Conservation (phyloP, 1,140 invertebrate genomes). For the Cardiocondyla obscurior region DNA sequence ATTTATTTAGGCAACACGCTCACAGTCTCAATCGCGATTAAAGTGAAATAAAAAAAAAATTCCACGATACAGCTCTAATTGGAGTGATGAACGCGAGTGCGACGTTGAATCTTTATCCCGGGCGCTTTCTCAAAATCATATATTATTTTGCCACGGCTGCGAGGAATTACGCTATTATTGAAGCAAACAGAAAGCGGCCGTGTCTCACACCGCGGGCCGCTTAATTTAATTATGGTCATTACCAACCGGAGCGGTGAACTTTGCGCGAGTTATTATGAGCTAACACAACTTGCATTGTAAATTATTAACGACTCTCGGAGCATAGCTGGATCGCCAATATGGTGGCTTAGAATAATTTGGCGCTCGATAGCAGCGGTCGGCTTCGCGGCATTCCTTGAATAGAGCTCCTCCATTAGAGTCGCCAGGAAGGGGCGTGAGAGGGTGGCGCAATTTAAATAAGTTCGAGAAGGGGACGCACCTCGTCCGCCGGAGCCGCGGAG, state of each 20-base stretch:
- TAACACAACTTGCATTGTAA: constrained; percentile 48
- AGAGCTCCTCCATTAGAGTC: background rate
- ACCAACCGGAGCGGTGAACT: constrained; percentile 17
- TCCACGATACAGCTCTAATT: background rate
- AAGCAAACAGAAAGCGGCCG: constrained; percentile 32
- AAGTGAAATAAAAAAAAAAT: background rate
- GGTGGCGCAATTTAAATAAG: constrained; percentile 75
- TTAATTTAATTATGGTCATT: constrained; percentile 52
- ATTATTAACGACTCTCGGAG: constrained; percentile 33
- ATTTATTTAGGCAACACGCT: background rate
- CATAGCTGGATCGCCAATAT: constrained; percentile 14
- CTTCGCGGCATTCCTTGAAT: background rate
- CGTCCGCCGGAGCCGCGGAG: background rate
- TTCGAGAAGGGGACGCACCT: constrained; percentile 71
- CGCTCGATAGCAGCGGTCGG: constrained; percentile 1
- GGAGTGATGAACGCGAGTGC: background rate
- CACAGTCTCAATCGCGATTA: background rate
- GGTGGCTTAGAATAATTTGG: constrained; percentile 38
- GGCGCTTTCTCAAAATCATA: background rate
- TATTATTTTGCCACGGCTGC: constrained; percentile 36
- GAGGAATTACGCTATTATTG: constrained; percentile 37
- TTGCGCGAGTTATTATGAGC: constrained; percentile 44
- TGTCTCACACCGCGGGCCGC: constrained; percentile 19
- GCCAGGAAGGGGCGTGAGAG: no score
- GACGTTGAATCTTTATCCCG: background rate